Conservation (phyloP, 2,113 vertebrate species). For the Artemisiospiza belli region DNA sequence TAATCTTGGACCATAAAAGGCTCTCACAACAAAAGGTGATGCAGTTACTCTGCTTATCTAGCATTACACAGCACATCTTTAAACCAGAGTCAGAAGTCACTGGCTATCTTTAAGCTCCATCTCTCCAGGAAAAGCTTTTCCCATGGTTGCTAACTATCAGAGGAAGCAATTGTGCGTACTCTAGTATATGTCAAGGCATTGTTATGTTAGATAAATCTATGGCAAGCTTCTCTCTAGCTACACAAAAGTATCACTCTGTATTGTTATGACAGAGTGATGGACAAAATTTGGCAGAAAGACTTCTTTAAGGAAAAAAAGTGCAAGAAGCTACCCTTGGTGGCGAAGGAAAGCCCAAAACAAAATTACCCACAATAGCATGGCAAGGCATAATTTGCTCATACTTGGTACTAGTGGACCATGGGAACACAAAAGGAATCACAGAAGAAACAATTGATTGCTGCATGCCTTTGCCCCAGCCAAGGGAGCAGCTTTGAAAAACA, state of each 20-base stretch:
- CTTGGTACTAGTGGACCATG: neutral
- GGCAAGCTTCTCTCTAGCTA: neutral
- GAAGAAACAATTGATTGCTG: neutral
- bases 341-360: neutral
- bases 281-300: neutral
- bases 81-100: constrained; percentile 12
- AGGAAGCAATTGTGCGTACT: constrained; percentile 46
- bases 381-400: neutral
- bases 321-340: neutral
- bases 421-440: neutral
- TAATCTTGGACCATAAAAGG: neutral
- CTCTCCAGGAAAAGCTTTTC: constrained; percentile 46
- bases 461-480: neutral
- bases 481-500: neutral
- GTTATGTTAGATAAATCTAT: neutral
- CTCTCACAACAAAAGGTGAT: neutral
- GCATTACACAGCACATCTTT: constrained; percentile 13
- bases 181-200: neutral
- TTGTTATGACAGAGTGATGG: neutral
- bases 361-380: neutral
- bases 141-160: constrained; percentile 43
- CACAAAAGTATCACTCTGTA: neutral
- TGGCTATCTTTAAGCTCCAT: constrained; percentile 49
- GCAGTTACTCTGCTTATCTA: neutral
- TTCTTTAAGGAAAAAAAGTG: neutral